A percentile compares a stretch with the other conserved stretches of the same genome.
Conservation (phyloP, 2,888 invertebrate genomes). For the Trachelus stipa region DNA sequence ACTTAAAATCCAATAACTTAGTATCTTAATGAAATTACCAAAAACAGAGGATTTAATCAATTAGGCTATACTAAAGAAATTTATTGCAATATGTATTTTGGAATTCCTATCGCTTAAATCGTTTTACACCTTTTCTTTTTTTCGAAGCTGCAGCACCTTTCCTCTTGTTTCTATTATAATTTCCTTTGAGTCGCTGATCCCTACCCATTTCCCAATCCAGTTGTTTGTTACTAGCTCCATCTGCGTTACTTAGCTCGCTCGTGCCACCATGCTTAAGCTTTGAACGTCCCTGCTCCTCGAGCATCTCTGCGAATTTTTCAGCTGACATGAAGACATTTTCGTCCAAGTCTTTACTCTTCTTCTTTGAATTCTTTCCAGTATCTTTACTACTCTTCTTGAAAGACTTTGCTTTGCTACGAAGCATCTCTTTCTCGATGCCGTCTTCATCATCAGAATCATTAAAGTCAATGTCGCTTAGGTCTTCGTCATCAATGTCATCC, state of each 20-base stretch:
- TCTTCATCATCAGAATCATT: slow-evolving; percentile 54
- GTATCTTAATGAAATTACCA: not conserved
- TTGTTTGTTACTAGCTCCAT: slow-evolving; percentile 83
- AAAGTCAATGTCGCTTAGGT: slow-evolving; percentile 66
- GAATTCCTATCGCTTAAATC: not conserved
- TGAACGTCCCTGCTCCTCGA: slow-evolving; percentile 84
- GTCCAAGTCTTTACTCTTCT: slow-evolving; percentile 33
- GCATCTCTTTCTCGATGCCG: slow-evolving; percentile 25
- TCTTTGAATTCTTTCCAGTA: slow-evolving; percentile 28
- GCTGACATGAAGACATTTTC: slow-evolving; percentile 81
- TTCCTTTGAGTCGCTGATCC: slow-evolving; percentile 45
- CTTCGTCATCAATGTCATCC: slow-evolving; percentile 62
- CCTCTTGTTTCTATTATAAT: slow-evolving; percentile 29
- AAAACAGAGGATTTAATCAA: not conserved
- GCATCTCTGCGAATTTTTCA: slow-evolving; percentile 87
- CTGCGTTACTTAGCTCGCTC: slow-evolving; percentile 78
- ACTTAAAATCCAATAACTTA: not conserved
- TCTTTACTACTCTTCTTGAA: slow-evolving; percentile 20
- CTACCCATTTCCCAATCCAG: slow-evolving; percentile 85
- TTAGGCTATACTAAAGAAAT: not conserved
- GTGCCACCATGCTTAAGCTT: slow-evolving; percentile 73
- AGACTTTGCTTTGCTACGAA: slow-evolving; percentile 9
- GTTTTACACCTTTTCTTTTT: slow-evolving; percentile 24
- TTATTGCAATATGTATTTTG: not conserved
- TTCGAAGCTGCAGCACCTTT: not conserved